phyloP scores from a whole-genome alignment of 2,113 vertebrate species.

The Nothocercus nigrocapillus region DNA sequence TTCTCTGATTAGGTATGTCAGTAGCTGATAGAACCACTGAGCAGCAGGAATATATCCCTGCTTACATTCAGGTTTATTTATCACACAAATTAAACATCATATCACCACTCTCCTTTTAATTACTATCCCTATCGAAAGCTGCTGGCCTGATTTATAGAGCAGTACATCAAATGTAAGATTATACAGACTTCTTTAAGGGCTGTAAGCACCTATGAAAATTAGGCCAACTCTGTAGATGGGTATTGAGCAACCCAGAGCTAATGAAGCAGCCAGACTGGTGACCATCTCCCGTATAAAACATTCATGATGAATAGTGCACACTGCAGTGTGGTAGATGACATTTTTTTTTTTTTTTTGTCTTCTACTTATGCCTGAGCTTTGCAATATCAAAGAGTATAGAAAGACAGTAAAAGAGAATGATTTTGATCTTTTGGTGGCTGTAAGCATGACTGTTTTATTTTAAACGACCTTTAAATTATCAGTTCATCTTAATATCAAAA shows the following conservation, averaged over 20 bases:
- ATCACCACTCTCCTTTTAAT: background rate
- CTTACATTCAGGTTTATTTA: background rate
- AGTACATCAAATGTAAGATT: background rate
- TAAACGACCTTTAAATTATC: background rate
- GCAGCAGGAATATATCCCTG: background rate
- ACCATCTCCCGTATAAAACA: conserved; percentile 15
- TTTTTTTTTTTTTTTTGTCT: background rate
- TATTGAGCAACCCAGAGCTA: background rate
- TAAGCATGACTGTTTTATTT: background rate
- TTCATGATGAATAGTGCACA: background rate
- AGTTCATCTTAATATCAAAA: background rate
- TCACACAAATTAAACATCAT: background rate
- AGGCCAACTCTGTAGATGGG: conserved; percentile 19
- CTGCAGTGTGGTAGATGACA: background rate
- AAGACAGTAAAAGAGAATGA: background rate
- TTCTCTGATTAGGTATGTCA: background rate
- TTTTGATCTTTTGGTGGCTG: background rate
- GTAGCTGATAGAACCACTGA: background rate
- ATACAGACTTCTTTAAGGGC: background rate
- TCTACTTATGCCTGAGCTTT: background rate
- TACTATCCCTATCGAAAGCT: background rate
- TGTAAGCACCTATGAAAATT: conserved; percentile 35
- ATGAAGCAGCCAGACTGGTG: background rate
- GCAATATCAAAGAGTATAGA: background rate
- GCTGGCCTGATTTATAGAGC: background rate